Evolutionary conservation across 2,888 invertebrate genomes (phyloP).

Genomic region (Lycia hirtaria): DNA sequence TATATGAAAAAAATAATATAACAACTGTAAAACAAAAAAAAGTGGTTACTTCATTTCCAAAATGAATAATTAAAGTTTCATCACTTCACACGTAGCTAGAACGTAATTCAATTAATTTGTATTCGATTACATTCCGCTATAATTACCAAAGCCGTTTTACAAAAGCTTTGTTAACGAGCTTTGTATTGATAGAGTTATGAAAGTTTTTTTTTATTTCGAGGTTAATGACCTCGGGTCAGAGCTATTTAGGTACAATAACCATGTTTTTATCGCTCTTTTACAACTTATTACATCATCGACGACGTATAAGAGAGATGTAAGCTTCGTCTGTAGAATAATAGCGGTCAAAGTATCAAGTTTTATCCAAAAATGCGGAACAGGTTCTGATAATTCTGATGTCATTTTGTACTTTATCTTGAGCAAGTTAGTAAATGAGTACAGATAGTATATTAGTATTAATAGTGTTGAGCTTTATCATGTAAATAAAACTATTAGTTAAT

Average conservation of each 20-base stretch:
- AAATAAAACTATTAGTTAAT: too few species aligned
- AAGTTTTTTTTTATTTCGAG: slow-evolving; percentile 24
- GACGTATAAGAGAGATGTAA: slow-evolving; percentile 18
- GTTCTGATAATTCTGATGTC: not conserved
- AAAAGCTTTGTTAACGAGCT: slow-evolving; percentile 16
- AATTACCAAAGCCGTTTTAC: slow-evolving; percentile 12
- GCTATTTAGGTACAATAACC: slow-evolving; percentile 27
- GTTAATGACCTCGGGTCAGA: slow-evolving; percentile 33
- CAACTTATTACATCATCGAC: slow-evolving; percentile 30
- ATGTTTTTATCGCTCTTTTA: slow-evolving; percentile 32
- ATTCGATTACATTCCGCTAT: slow-evolving; percentile 10
- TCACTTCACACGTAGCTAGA: slow-evolving; percentile 4
- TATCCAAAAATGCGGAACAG: not conserved
- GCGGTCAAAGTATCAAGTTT: slow-evolving; percentile 1
- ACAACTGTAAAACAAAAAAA: too few species aligned
- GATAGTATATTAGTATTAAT: not conserved
- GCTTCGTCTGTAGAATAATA: slow-evolving; percentile 1
- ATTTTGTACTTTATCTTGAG: not conserved
- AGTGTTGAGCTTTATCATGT: not conserved
- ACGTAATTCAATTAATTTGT: slow-evolving; percentile 6
- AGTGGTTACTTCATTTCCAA: not conserved
- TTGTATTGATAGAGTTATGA: slow-evolving; percentile 5
- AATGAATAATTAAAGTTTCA: slow-evolving; percentile 1
- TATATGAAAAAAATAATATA: too few species aligned
- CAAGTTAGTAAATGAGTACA: not conserved